phyloP scores from a whole-genome alignment of 2,888 invertebrate species.

The Drosophila melanosoma region DNA sequence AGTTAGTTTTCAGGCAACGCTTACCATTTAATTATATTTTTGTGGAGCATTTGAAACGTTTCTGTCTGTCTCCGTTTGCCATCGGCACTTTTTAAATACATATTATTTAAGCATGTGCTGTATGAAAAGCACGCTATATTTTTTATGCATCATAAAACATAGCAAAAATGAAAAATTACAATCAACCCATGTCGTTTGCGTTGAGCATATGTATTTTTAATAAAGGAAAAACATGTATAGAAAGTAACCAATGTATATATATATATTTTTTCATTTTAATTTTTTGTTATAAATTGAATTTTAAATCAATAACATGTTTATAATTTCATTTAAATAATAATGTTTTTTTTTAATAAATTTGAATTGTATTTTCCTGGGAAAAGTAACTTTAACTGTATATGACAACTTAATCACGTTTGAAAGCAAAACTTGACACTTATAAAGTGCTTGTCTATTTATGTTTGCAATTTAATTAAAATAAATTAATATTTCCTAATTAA shows the following conservation, averaged over 20 bases:
- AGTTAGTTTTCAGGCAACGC: background rate
- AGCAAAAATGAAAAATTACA: background rate
- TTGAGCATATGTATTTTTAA: background rate
- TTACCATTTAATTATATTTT: slow-evolving; percentile 38
- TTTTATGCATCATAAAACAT: background rate
- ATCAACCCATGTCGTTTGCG: background rate
- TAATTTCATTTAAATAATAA: background rate
- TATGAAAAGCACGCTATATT: slow-evolving; percentile 1
- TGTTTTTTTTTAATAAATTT: background rate
- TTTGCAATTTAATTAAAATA: background rate
- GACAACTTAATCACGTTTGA: background rate
- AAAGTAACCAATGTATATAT: background rate
- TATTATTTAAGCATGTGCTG: background rate
- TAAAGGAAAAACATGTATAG: background rate
- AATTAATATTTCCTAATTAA: background rate
- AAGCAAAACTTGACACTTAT: too few relatives aligned
- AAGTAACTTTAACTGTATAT: background rate
- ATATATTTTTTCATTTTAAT: background rate
- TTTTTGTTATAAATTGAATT: background rate
- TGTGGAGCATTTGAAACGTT: background rate
- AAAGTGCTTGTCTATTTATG: background rate
- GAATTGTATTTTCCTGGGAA: background rate
- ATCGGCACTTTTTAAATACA: slow-evolving; percentile 8
- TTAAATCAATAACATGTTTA: background rate
- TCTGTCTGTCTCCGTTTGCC: slow-evolving; percentile 21